Evolutionary conservation across 2,113 vertebrate genomes (phyloP).

Genomic region (Rhinoderma darwinii): DNA sequence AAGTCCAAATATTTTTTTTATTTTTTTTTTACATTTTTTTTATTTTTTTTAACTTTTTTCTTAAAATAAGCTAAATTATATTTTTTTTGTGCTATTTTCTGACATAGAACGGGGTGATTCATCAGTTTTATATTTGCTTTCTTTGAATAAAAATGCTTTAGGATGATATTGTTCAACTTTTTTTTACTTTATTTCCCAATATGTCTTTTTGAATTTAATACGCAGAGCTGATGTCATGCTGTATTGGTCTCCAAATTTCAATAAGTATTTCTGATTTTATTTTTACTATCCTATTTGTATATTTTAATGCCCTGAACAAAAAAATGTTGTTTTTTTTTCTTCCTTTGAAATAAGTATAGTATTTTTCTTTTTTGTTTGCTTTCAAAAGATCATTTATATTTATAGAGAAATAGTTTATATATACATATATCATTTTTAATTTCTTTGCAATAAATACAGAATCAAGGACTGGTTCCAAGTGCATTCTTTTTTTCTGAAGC

Average conservation of each 20-base stretch:
- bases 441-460: slow-evolving; percentile 84
- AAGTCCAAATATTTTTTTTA: not conserved
- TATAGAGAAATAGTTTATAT: slow-evolving; percentile 94
- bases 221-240: slow-evolving; percentile 33
- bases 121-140: not conserved
- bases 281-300: slow-evolving; percentile 71
- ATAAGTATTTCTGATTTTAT: slow-evolving; percentile 36
- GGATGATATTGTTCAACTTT: slow-evolving; percentile 12
- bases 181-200: not conserved
- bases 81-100: slow-evolving; percentile 20
- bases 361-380: slow-evolving; percentile 72
- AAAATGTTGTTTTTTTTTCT: slow-evolving; percentile 62
- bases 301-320: slow-evolving; percentile 70
- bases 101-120: not conserved
- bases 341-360: slow-evolving; percentile 78
- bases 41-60: not conserved
- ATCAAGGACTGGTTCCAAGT: slow-evolving; percentile 83
- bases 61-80: slow-evolving; percentile 21
- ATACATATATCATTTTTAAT: slow-evolving; percentile 85
- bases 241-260: slow-evolving; percentile 57
- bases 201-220: not conserved
- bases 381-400: slow-evolving; percentile 93
- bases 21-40: slow-evolving; percentile 16
- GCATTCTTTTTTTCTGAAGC: not conserved
- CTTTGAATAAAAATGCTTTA: slow-evolving; percentile 1